Conservation (phyloP, 2,113 vertebrate species). For the Sorex araneus region DNA sequence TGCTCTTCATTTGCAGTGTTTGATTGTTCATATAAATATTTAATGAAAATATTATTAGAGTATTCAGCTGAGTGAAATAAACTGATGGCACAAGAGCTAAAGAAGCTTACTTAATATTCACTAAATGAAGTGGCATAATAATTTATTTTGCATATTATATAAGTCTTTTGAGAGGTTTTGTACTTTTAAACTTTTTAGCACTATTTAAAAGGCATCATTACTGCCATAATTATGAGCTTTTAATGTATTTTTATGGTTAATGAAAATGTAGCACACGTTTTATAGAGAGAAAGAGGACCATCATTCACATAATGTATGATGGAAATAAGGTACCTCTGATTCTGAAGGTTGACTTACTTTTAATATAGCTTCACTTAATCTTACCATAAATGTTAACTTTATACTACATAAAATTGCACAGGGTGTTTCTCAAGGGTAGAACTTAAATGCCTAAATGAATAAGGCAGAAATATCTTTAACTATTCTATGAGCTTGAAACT, state of each 20-base stretch:
- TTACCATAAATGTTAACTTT: constrained; percentile 64
- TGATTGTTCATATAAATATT: constrained; percentile 88
- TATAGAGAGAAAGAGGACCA: neutral
- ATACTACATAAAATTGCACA: constrained; percentile 43
- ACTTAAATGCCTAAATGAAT: constrained; percentile 46
- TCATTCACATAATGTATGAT: neutral
- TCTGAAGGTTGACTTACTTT: constrained; percentile 29
- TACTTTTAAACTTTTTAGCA: constrained; percentile 78
- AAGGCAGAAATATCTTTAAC: constrained; percentile 41
- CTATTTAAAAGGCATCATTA: constrained; percentile 78
- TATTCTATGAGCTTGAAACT: neutral
- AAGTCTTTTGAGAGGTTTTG: constrained; percentile 80
- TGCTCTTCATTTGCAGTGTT: constrained; percentile 81
- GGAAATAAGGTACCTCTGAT: constrained; percentile 35
- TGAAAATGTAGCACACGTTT: constrained; percentile 36
- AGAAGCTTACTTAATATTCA: constrained; percentile 82
- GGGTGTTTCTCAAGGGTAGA: constrained; percentile 49
- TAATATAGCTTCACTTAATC: constrained; percentile 7
- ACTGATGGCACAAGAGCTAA: constrained; percentile 75
- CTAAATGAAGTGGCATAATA: constrained; percentile 81
- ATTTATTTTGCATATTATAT: constrained; percentile 82
- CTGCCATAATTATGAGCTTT: constrained; percentile 54
- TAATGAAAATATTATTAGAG: constrained; percentile 88
- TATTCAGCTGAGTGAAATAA: constrained; percentile 86
- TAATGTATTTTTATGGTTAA: constrained; percentile 76